Conservation (phyloP, 2,888 invertebrate species). For the Cosmia pyralina region DNA sequence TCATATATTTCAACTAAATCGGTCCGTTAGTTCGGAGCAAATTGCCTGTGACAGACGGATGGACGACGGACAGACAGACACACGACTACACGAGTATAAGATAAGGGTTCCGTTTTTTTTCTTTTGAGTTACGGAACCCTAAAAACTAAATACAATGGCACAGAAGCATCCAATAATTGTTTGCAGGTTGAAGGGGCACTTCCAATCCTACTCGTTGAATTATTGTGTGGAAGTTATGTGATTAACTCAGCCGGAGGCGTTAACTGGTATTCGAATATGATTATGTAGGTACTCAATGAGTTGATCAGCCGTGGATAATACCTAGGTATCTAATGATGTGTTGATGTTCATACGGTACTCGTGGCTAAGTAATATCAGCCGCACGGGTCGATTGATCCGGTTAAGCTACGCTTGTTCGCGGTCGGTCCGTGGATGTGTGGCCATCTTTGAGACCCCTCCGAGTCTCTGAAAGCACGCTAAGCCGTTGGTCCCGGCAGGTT, state of each 20-base stretch:
- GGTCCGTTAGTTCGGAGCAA: too few species aligned
- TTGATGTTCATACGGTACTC: background rate
- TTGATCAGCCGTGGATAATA: slow-evolving; percentile 16
- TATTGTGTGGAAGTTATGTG: slow-evolving; percentile 3
- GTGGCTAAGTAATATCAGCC: too few species aligned
- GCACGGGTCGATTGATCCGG: too few species aligned
- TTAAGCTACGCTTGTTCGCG: too few species aligned
- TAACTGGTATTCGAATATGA: slow-evolving; percentile 19
- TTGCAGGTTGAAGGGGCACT: slow-evolving; percentile 1
- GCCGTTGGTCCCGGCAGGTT: background rate
- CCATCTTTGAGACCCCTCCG: too few species aligned
- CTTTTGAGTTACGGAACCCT: background rate
- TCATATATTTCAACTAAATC: too few species aligned
- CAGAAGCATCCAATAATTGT: background rate
- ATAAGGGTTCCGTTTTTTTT: background rate
- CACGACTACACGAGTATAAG: too few species aligned
- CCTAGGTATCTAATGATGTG: slow-evolving; percentile 1
- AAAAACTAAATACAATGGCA: background rate
- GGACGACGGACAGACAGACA: too few species aligned
- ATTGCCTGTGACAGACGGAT: too few species aligned
- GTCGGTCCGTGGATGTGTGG: too few species aligned
- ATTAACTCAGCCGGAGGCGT: slow-evolving; percentile 29
- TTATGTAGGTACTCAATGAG: slow-evolving; percentile 28
- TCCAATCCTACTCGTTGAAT: background rate
- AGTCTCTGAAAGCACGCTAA: too few species aligned